Conservation (phyloP, 2,888 invertebrate species). For the Protophormia terraenovae region DNA sequence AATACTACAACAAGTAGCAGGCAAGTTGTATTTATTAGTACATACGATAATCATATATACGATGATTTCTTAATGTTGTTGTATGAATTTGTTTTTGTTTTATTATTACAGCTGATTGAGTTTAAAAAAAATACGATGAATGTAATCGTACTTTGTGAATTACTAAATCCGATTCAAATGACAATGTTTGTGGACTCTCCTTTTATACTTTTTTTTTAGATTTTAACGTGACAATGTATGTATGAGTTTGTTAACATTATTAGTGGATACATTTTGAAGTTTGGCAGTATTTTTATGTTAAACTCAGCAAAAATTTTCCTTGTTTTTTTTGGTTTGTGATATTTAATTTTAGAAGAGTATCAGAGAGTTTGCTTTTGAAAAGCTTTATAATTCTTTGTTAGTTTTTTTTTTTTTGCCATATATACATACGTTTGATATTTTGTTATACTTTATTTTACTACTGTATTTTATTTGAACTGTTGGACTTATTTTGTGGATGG, state of each 20-base stretch:
- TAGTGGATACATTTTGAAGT: background rate
- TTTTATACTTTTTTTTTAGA: background rate
- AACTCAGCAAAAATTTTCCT: background rate
- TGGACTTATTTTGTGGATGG: constrained; percentile 38
- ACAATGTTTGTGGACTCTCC: background rate
- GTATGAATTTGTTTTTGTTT: background rate
- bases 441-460: background rate
- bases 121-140: background rate
- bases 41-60: background rate
- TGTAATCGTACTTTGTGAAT: background rate
- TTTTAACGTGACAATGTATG: background rate
- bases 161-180: background rate
- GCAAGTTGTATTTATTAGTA: background rate
- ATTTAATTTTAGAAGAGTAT: background rate
- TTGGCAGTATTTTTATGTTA: background rate
- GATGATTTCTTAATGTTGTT: background rate
- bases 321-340: background rate
- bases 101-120: background rate
- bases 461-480: constrained; percentile 39
- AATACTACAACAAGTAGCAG: background rate
- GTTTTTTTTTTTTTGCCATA: background rate
- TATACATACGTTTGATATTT: background rate
- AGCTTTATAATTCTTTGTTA: background rate
- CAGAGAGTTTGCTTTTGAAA: background rate
- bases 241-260: background rate